Evolutionary conservation across 2,888 invertebrate species (phyloP), one percentile per base, ranked within the genome.

Genomic region (Pseudanteris insignis): DNA sequence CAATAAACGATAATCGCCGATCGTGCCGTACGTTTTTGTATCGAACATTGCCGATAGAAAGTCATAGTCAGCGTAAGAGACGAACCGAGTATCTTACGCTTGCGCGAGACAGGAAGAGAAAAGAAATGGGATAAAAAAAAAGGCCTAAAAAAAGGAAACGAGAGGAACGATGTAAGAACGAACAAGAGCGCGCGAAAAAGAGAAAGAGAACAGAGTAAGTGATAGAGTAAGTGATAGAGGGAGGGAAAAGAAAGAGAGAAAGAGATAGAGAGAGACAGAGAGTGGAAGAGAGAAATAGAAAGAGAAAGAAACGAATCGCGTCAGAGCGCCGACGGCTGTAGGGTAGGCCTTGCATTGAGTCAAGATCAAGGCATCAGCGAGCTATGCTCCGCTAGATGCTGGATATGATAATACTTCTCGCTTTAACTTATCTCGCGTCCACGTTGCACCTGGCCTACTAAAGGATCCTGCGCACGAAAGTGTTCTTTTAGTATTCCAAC

Each of bases 291-390:
- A 59, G 58, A 54, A 41, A 59, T 50, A 55, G 59, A 63, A 48
- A 60, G 32, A 47, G 55, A 59, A 2, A 26, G 8, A 2, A 48
- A 28, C 33, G 47, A 47, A 51, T 24, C 25, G 51, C 50, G 48
- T 57, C 51, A 63, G 63, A 58, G 54, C 48, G 63, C 55, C 60
- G 59, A 53, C 51, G 57, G 55, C 63, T 63, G 44, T 60, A 57
- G 60, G 63, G 60, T 60, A 64, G 64, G 57, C 64, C 64, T 64
- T 64, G 64, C 53, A 64, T 60, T 48, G 60, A 64, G 64, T 64
- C 64, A 64, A 64, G 64, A 64, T 64, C 64, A 60, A 60, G 64
- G 64, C 57, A 63, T 60, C 51, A 51, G 63, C 47, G 55, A 63
- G 58, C 63, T 59, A 59, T 57, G 51, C 51, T 50, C 51, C 47